Conservation (phyloP, 2,113 vertebrate species). For the Chaetodon auriga region DNA sequence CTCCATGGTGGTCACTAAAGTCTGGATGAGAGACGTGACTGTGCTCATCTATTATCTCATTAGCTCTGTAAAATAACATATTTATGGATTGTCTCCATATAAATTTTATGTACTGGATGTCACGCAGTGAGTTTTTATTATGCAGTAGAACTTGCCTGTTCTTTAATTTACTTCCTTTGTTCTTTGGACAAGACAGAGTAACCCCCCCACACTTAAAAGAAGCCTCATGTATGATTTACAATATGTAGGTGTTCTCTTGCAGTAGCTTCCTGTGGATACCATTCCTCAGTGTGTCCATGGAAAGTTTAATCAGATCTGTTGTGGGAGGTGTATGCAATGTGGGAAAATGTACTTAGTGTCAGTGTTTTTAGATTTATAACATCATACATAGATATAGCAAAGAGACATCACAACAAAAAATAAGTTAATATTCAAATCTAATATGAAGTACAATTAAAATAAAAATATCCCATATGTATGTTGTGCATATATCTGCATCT, state of each 20-base stretch:
- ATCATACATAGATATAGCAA: background rate
- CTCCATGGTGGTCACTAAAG: slow-evolving; percentile 46
- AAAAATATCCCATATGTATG: background rate
- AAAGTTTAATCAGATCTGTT: background rate
- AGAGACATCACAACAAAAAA: background rate
- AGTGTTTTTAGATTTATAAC: background rate
- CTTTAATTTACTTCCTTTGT: background rate
- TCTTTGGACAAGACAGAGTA: background rate
- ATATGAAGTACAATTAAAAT: background rate
- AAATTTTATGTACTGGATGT: slow-evolving; percentile 2
- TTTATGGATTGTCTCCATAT: slow-evolving; percentile 27
- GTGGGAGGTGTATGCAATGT: background rate
- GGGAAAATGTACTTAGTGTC: background rate
- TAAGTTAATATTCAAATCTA: background rate
- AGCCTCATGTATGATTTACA: slow-evolving; percentile 6
- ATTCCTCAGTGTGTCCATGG: background rate
- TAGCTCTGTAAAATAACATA: slow-evolving; percentile 44
- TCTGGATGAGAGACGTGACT: slow-evolving; percentile 54
- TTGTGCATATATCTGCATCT: background rate
- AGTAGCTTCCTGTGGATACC: background rate
- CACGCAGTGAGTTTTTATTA: background rate
- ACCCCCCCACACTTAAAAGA: background rate
- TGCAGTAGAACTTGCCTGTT: background rate
- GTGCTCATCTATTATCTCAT: slow-evolving; percentile 55
- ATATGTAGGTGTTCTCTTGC: background rate